Evolutionary conservation across 2,113 vertebrate species (phyloP).

Genomic region (Oreamnos americanus): DNA sequence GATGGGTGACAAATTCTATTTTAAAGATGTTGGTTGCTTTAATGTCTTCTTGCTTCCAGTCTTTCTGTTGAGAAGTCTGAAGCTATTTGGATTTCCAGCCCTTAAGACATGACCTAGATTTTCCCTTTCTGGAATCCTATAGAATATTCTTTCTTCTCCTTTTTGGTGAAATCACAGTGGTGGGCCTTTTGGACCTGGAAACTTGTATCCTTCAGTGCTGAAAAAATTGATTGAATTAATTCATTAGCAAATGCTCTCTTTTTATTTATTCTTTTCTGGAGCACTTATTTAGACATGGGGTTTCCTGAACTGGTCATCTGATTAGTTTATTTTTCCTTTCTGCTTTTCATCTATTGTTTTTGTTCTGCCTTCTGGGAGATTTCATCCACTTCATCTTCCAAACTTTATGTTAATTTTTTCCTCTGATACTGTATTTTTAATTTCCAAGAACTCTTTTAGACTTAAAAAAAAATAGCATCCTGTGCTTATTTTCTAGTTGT

Average conservation of each 20-base stretch:
- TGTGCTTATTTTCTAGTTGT: not conserved
- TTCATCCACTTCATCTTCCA: not conserved
- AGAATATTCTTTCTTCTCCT: not conserved
- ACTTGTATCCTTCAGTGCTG: not conserved
- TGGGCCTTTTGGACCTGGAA: not conserved
- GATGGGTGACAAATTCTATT: not conserved
- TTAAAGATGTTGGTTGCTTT: not conserved
- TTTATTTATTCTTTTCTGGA: not conserved
- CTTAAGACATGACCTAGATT: not conserved
- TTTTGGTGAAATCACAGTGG: not conserved
- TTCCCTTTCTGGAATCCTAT: not conserved
- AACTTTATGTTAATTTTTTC: not conserved
- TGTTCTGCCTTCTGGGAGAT: not conserved
- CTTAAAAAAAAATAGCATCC: not conserved
- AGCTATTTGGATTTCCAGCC: constrained; percentile 19
- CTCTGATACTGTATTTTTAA: not conserved
- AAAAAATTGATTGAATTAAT: not conserved
- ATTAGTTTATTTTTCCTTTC: not conserved
- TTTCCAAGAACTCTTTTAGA: not conserved
- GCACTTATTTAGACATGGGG: not conserved
- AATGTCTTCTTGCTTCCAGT: not conserved
- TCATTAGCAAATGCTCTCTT: not conserved
- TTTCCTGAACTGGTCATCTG: not conserved
- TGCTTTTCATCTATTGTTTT: not conserved
- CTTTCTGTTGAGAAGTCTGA: not conserved